Evolutionary conservation across 2,113 vertebrate species (phyloP), one percentile per base, ranked within the genome.

Genomic region (Prionailurus viverrinus): DNA sequence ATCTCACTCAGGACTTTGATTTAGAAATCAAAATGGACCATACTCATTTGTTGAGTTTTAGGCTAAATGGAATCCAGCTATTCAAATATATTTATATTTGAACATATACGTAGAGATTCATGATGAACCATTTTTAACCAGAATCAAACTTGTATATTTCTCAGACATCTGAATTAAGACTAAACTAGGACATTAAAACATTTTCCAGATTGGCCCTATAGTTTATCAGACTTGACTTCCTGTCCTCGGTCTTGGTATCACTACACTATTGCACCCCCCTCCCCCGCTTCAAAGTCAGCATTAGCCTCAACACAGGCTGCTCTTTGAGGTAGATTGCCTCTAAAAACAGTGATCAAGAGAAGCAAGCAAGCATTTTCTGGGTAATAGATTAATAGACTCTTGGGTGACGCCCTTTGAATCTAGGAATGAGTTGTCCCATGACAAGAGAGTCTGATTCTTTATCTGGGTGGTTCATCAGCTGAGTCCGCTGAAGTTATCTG

Each of bases 111-210:
- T 85, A 74, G 8, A 83, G 45, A 88, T 82, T 89, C 51, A 58
- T 25, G 89, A 29, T 81, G 41, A 91, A 66, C 68, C 48, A 61
- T n/a, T 93, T 93, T 95, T 78, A 87, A 45, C 39, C 48, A 87
- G 25, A 90, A 73, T 10, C n/a, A 91, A 66, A 94, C 8, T 33
- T 69, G 10, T 61, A 4, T 96, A 73, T 74, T 80, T 93, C 85
- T 96, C 58, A 96, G 69, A 87, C 33, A 41, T 93, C 31, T 93
- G 48, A 84, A 90, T 73, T 89, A 95, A 95, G 61, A 76, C 69
- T 87, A 96, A 76, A 55, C 23, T 76, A 83, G 29, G 66, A 83
- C 41, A 76, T 83, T 16, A 76, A 90, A 80, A 55, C 21, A 68
- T 80, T 95, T 91, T 95, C 91, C 63, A 74, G 11, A 39, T 45